A percentile compares a stretch with the other conserved stretches of the same genome.
These are phyloP conservation scores for Aquatica leii DNA, from an alignment of 2,888 invertebrate genomes.

Conservation along the genomic window DNA sequence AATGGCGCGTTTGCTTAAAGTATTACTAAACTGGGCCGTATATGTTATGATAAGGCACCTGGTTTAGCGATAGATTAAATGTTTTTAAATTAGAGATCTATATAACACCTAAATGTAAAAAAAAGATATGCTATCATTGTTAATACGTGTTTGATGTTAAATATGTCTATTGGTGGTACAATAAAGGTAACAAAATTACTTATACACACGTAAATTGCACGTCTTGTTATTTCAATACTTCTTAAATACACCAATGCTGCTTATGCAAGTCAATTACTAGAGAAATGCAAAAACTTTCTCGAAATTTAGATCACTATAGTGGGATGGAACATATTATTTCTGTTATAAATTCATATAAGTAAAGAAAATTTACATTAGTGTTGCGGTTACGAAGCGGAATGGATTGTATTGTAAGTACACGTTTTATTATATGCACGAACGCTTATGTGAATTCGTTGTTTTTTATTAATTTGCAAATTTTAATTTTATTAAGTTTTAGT, in stretches of 20 bases:
- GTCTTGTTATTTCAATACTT: conserved; percentile 23
- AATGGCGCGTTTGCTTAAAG: conserved; percentile 37
- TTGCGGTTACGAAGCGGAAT: background rate
- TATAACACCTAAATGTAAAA: conserved; percentile 45
- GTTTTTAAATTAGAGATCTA: conserved; percentile 43
- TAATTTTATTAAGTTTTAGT: no score
- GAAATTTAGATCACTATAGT: no score
- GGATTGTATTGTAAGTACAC: background rate
- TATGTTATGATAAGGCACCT: conserved; percentile 45
- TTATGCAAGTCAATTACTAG: conserved; percentile 43
- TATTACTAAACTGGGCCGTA: conserved; percentile 45
- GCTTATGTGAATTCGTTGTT: no score
- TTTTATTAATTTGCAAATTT: no score
- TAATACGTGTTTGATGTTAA: conserved; percentile 57
- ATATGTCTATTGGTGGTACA: conserved; percentile 57
- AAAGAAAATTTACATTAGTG: background rate
- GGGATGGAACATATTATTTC: no score
- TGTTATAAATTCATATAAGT: background rate
- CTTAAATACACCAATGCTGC: conserved; percentile 45
- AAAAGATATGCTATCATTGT: conserved; percentile 45
- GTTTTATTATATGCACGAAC: no score
- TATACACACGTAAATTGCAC: conserved; percentile 13
- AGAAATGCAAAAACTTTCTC: background rate
- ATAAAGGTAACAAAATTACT: conserved; percentile 51
- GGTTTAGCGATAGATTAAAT: conserved; percentile 46